phyloP scores from a whole-genome alignment of 2,888 invertebrate genomes.

The Pycnomerus fuliginosus region DNA sequence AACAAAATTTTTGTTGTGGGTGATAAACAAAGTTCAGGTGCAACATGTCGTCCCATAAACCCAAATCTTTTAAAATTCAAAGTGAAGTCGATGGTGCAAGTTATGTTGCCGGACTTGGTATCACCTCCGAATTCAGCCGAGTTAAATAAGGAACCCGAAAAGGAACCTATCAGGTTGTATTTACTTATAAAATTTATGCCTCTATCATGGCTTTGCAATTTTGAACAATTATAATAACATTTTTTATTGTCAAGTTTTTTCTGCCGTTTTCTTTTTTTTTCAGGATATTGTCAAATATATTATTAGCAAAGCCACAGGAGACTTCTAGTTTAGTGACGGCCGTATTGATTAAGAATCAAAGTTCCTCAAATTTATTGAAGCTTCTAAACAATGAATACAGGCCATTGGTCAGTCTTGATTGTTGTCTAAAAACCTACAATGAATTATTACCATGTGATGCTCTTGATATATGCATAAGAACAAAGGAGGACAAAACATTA shows the following conservation, averaged over 20 bases:
- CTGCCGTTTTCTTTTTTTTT: slow-evolving; percentile 6
- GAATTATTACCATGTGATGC: background rate
- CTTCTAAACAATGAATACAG: no score
- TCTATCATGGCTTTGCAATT: slow-evolving; percentile 4
- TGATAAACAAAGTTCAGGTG: background rate
- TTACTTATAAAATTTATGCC: slow-evolving; percentile 1
- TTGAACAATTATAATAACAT: background rate
- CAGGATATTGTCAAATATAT: slow-evolving; percentile 1
- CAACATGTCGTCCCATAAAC: background rate
- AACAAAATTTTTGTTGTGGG: background rate
- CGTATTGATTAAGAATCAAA: no score
- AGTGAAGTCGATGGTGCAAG: slow-evolving; percentile 2
- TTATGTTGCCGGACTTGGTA: slow-evolving; percentile 1
- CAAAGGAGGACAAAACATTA: background rate
- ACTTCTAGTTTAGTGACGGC: background rate
- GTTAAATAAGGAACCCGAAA: background rate
- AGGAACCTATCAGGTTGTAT: slow-evolving; percentile 1
- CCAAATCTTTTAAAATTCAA: background rate
- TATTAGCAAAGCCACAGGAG: background rate
- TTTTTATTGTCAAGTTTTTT: slow-evolving; percentile 1
- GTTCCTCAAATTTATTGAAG: no score
- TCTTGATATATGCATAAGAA: background rate
- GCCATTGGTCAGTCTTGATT: background rate
- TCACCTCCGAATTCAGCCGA: no score
- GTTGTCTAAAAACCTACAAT: slow-evolving; percentile 2